Conservation (phyloP, 2,797 vertebrate species). For the Somateria mollissima region DNA sequence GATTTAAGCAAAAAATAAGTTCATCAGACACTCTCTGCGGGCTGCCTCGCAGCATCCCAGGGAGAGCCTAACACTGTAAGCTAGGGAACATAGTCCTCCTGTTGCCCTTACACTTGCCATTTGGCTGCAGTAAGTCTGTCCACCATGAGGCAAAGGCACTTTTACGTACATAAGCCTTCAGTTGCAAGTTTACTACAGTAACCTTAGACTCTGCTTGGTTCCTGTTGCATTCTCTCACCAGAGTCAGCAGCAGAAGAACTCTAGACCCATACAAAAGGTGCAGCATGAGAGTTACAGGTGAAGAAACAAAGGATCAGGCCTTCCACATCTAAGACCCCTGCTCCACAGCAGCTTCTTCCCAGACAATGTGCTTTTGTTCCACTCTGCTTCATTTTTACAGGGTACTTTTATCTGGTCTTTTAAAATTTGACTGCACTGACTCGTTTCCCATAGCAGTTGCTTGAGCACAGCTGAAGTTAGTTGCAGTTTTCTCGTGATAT, state of each 20-base stretch:
- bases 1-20: not conserved
- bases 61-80: not conserved
- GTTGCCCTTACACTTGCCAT: accelerated
- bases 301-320: not conserved
- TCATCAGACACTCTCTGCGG: not conserved
- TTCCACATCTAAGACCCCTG: not conserved
- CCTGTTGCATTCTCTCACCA: not conserved
- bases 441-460: not conserved
- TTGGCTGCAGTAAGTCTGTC: not conserved
- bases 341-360: not conserved
- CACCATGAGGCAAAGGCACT: not conserved
- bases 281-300: not conserved
- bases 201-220: not conserved
- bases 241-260: not conserved
- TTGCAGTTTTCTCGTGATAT: not conserved
- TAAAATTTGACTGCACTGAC: not conserved
- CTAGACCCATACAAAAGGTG: not conserved
- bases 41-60: accelerated
- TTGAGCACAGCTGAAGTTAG: not conserved
- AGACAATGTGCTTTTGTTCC: not conserved
- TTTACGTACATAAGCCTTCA: not conserved
- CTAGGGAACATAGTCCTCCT: not conserved
- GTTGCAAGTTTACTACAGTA: not conserved
- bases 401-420: not conserved
- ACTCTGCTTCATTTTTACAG: not conserved